Percentiles rank a stretch among this genome's conserved stretches.
Conservation (phyloP, 2,797 vertebrate genomes). For the Pseudochirops corinnae region DNA sequence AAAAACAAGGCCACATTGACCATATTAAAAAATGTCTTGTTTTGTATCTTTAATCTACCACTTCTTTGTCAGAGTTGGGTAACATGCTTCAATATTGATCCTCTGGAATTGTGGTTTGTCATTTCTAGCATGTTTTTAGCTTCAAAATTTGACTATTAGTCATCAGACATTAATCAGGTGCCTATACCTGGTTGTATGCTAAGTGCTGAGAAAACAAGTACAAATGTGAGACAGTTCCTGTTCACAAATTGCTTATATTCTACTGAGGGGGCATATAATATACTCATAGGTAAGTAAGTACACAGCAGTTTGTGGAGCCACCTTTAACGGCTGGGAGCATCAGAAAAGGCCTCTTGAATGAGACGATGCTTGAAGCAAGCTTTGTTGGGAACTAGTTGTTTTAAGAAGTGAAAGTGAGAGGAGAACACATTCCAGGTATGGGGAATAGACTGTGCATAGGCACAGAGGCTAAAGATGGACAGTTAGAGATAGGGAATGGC, state of each 20-base stretch:
- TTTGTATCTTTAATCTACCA: background rate
- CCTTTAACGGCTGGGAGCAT: background rate
- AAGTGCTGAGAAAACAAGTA: background rate
- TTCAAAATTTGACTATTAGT: background rate
- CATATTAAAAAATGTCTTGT: background rate
- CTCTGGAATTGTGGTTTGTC: background rate
- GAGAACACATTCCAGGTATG: background rate
- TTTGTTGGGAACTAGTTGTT: background rate
- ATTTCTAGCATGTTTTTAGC: background rate
- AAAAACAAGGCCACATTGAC: background rate
- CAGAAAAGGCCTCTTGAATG: background rate
- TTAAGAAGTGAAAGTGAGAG: background rate
- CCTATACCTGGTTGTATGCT: background rate
- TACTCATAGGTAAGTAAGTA: background rate
- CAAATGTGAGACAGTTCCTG: background rate
- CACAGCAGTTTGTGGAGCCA: background rate
- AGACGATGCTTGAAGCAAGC: background rate
- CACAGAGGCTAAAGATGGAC: background rate
- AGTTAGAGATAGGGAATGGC: background rate
- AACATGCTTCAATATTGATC: background rate
- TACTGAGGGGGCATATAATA: background rate
- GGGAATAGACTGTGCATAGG: background rate
- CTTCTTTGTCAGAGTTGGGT: background rate
- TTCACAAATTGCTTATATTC: background rate
- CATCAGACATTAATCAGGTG: background rate